A percentile compares a stretch with the other conserved stretches of the same genome.
Conservation (phyloP, 2,797 vertebrate genomes). For the Pangasius mekongensis region DNA sequence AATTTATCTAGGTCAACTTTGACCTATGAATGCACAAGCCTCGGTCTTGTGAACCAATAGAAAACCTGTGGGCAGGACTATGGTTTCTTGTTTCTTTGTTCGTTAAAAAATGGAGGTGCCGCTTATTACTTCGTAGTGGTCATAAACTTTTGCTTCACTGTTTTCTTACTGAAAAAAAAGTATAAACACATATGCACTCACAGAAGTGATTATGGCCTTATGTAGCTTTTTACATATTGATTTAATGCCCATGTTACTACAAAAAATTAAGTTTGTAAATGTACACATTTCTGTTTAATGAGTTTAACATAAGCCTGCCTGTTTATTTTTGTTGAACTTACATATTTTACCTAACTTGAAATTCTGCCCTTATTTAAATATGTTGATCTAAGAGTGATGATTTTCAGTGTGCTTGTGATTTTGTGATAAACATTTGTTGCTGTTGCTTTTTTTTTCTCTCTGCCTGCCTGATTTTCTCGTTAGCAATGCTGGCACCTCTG, state of each 20-base stretch:
- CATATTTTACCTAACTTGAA: neutral
- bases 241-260: neutral
- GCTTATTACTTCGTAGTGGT: neutral
- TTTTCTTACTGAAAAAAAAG: neutral
- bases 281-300: neutral
- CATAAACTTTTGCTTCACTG: neutral
- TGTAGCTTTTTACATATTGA: neutral
- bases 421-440: neutral
- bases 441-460: neutral
- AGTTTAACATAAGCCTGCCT: neutral
- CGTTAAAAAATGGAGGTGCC: neutral
- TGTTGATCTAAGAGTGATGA: no score
- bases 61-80: neutral
- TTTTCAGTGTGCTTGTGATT: neutral
- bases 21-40: neutral
- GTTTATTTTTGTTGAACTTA: neutral
- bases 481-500: neutral
- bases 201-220: neutral
- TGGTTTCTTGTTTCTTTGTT: neutral
- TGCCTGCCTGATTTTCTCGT: neutral
- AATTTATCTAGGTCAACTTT: neutral
- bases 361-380: neutral
- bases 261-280: neutral
- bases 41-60: neutral
- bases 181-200: neutral